Conservation (phyloP, 2,888 invertebrate species). For the Mythimna lalbum region DNA sequence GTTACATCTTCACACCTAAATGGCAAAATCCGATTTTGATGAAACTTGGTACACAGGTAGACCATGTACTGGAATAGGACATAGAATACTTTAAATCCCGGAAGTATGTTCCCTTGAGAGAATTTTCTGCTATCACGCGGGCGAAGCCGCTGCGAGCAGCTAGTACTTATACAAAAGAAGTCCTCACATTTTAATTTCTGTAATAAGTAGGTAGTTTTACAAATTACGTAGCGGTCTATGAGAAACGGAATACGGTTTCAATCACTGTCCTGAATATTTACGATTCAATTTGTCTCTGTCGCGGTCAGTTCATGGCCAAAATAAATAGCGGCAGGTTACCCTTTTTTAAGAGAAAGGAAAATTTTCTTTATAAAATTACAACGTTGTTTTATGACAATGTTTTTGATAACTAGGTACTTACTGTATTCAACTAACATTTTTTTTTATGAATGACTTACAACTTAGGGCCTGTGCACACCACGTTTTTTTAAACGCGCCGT, state of each 20-base stretch:
- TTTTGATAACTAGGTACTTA: too few species aligned
- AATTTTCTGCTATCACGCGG: too few species aligned
- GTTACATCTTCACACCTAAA: too few species aligned
- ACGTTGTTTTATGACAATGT: background rate
- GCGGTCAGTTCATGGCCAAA: conserved; percentile 16
- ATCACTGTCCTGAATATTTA: conserved; percentile 43
- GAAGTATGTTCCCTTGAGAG: too few species aligned
- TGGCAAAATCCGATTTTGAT: too few species aligned
- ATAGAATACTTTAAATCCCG: too few species aligned
- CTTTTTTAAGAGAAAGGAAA: conserved; percentile 11
- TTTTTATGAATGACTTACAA: background rate
- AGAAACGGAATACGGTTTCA: conserved; percentile 21
- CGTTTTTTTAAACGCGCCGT: too few species aligned
- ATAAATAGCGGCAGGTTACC: background rate
- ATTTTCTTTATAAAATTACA: conserved; percentile 1
- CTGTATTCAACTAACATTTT: background rate
- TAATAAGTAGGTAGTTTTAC: background rate
- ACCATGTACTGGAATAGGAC: too few species aligned
- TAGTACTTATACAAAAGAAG: too few species aligned
- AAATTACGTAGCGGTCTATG: background rate
- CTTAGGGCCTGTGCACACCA: too few species aligned
- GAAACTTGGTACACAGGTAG: too few species aligned
- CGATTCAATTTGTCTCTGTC: conserved; percentile 41
- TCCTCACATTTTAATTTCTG: background rate
- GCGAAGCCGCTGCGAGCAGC: too few species aligned